Conservation (phyloP, 2,888 invertebrate species). For the Pristionchus exspectatus region DNA sequence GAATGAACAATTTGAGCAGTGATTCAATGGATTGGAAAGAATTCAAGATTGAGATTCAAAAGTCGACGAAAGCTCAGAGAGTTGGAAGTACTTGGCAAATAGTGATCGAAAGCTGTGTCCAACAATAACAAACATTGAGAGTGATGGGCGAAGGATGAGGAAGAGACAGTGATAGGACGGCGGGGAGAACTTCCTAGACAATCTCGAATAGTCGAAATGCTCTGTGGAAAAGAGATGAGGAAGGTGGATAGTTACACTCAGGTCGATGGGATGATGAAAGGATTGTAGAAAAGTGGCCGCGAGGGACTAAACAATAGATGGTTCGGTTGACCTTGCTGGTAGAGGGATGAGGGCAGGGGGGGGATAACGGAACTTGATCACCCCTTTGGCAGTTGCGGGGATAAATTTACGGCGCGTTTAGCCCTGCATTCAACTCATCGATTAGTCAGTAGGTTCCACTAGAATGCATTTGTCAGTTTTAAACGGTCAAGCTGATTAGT, state of each 20-base stretch:
- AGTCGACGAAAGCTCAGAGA: background rate
- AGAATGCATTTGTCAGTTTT: background rate
- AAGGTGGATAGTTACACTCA: background rate
- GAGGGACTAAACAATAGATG: constrained; percentile 8
- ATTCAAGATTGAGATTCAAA: background rate
- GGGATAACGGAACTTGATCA: constrained; percentile 37
- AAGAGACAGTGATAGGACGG: background rate
- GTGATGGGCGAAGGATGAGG: background rate
- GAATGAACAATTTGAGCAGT: too few relatives aligned
- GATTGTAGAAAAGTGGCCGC: constrained; percentile 17
- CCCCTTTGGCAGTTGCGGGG: background rate
- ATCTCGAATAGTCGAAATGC: background rate
- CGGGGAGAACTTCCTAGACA: background rate
- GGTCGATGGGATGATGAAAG: background rate
- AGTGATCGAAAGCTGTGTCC: background rate
- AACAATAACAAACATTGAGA: constrained; percentile 13
- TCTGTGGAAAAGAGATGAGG: background rate
- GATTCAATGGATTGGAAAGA: too few relatives aligned
- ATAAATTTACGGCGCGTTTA: constrained; percentile 18
- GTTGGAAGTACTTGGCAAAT: background rate
- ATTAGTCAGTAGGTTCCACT: background rate
- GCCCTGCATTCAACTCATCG: background rate
- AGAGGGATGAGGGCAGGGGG: background rate
- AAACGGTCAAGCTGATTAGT: background rate
- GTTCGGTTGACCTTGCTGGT: background rate